A percentile compares a stretch with the other conserved stretches of the same genome.
Conservation (phyloP, 2,113 vertebrate genomes). For the Macrotis lagotis region DNA sequence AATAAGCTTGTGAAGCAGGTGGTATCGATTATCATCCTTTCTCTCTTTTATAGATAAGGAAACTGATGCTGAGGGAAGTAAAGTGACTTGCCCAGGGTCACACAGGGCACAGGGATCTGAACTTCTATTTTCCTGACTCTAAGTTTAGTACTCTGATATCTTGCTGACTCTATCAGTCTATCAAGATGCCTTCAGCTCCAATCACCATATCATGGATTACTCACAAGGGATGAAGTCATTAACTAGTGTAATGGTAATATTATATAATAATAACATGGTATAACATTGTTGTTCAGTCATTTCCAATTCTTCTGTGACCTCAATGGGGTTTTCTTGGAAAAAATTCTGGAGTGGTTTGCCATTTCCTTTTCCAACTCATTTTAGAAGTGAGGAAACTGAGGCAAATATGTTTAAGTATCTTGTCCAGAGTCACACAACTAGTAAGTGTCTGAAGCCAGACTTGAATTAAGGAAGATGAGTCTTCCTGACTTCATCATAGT, state of each 20-base stretch:
- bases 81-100: background rate
- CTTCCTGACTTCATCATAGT: background rate
- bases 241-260: no score
- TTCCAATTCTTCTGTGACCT: background rate
- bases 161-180: background rate
- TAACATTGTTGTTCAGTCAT: background rate
- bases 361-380: background rate
- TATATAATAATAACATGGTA: no score
- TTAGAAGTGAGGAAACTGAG: background rate
- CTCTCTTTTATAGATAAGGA: background rate
- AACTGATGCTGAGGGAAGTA: background rate
- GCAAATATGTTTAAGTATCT: background rate
- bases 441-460: background rate
- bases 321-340: background rate
- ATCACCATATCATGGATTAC: background rate
- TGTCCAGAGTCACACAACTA: background rate
- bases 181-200: background rate
- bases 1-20: background rate
- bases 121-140: background rate
- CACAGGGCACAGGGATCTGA: background rate
- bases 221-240: slow-evolving; percentile 35
- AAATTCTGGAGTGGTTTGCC: background rate
- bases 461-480: background rate
- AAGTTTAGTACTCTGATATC: background rate
- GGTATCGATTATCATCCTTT: background rate